Evolutionary conservation across 2,797 vertebrate genomes (phyloP).

Genomic region (Sphenodon punctatus): DNA sequence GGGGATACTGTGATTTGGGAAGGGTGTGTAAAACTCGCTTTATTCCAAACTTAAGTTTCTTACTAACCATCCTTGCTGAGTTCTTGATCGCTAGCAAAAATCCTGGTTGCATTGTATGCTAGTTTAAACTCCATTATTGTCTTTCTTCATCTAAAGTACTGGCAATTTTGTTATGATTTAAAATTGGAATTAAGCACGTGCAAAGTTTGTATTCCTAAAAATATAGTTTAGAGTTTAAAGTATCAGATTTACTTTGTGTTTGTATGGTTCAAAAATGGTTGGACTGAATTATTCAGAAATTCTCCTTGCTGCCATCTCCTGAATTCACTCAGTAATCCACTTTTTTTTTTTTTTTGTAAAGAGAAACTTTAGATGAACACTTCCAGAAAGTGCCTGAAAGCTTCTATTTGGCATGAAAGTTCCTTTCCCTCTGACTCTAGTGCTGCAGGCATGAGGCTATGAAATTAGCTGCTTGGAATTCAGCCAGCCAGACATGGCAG

Average conservation of each 20-base stretch:
- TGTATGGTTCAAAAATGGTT: too few species aligned
- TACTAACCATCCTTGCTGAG: background rate
- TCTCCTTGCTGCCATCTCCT: too few species aligned
- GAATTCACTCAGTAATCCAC: fast-evolving
- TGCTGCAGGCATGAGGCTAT: background rate
- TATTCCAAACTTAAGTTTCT: background rate
- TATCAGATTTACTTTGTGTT: too few species aligned
- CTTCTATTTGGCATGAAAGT: constrained; percentile 18
- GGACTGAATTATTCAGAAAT: too few species aligned
- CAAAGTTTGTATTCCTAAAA: too few species aligned
- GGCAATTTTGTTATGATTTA: background rate
- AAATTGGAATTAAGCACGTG: too few species aligned
- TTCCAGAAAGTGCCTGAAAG: background rate
- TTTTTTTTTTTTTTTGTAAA: fast-evolving
- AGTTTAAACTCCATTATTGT: background rate
- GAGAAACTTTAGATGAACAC: background rate
- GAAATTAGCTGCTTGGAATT: background rate
- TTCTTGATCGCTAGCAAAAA: background rate
- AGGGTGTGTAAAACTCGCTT: background rate
- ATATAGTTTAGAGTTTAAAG: too few species aligned
- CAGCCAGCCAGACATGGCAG: constrained; percentile 20
- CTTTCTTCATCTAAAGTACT: background rate
- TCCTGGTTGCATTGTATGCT: background rate
- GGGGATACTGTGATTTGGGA: background rate
- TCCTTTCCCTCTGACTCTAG: constrained; percentile 19